A percentile compares a stretch with the other conserved stretches of the same genome.
These are phyloP conservation scores for Tragelaphus imberbis DNA, from an alignment of 2,113 vertebrate genomes.

Conservation along the genomic window DNA sequence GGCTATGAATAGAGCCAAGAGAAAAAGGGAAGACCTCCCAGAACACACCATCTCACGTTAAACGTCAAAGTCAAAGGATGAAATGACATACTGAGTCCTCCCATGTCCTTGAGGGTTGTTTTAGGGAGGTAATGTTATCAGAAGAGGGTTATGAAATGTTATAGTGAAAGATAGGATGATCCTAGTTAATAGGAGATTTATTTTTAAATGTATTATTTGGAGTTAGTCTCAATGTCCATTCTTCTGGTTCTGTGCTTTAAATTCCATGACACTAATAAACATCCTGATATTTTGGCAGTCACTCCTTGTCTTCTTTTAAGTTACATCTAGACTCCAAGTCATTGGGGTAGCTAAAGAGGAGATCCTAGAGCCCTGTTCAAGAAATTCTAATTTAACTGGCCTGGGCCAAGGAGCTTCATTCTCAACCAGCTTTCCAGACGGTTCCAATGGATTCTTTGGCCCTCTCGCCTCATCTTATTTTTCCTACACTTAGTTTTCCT, in stretches of 20 bases:
- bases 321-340: background rate
- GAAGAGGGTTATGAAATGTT: background rate
- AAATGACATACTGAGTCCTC: background rate
- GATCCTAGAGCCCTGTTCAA: background rate
- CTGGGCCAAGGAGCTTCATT: background rate
- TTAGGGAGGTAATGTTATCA: background rate
- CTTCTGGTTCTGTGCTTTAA: background rate
- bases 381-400: background rate
- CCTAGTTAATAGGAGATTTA: background rate
- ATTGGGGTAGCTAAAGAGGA: background rate
- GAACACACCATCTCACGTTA: background rate
- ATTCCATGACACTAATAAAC: constrained; percentile 22
- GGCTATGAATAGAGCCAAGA: background rate
- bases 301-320: constrained; percentile 22
- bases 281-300: background rate
- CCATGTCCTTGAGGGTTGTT: background rate
- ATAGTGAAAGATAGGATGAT: background rate
- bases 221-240: background rate
- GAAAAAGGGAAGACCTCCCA: background rate
- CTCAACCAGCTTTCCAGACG: background rate
- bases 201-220: background rate
- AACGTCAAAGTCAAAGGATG: background rate
- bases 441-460: background rate
- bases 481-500: background rate
- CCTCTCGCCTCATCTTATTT: background rate